Percentiles rank a stretch among this genome's conserved stretches.
These are phyloP conservation scores for Lophochroa leadbeateri DNA, from an alignment of 2,113 vertebrate species.

Conservation along the genomic window DNA sequence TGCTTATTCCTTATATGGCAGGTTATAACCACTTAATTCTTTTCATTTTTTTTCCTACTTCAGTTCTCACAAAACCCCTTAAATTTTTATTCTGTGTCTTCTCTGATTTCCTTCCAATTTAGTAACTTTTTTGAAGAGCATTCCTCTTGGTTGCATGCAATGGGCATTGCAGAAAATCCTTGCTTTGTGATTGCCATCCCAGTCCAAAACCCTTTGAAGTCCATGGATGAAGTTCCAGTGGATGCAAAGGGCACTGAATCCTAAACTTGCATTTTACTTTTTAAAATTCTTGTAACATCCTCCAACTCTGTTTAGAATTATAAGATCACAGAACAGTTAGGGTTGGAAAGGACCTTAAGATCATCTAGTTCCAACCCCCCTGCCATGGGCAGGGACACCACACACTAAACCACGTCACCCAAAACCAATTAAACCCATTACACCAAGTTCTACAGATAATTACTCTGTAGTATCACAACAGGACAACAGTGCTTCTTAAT, in stretches of 20 bases:
- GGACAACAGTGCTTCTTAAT: not conserved
- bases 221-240: not conserved
- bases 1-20: not conserved
- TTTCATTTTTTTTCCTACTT: not conserved
- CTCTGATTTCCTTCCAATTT: not conserved
- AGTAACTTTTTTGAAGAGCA: not conserved
- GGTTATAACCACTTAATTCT: not conserved
- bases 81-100: not conserved
- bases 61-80: not conserved
- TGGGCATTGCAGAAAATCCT: not conserved
- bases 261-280: not conserved
- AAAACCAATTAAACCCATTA: not conserved
- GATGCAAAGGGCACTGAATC: not conserved
- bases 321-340: not conserved
- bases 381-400: too few relatives aligned
- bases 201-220: not conserved
- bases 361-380: not conserved
- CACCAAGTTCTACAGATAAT: not conserved
- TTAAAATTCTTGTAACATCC: not conserved
- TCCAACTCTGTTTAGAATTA: not conserved
- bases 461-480: not conserved
- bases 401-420: too few relatives aligned
- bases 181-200: not conserved
- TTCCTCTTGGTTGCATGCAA: not conserved
- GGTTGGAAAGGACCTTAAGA: not conserved